A percentile compares a stretch with the other conserved stretches of the same genome.
Evolutionary conservation across 2,797 vertebrate genomes (phyloP).

Genomic region (Aulostomus chinensis): DNA sequence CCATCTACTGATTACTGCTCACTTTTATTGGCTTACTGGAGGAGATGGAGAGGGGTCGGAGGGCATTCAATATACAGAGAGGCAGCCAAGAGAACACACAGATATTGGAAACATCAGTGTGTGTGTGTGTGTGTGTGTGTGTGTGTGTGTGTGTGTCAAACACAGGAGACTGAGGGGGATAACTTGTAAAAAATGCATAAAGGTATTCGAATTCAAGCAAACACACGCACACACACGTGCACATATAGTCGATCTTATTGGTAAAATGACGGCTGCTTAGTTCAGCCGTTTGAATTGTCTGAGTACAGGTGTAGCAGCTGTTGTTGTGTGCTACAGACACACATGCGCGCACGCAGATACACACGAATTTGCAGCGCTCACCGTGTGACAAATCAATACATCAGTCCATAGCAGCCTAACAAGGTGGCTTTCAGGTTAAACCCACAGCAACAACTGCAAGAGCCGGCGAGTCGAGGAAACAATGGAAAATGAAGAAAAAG

Average conservation of each 20-base stretch:
- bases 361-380: slow-evolving; percentile 27
- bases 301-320: slow-evolving; percentile 15
- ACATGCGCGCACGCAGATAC: neutral
- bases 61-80: slow-evolving; percentile 47
- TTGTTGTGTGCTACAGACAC: slow-evolving; percentile 11
- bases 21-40: slow-evolving; percentile 66
- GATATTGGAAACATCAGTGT: neutral
- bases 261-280: slow-evolving; percentile 9
- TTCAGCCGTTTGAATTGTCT: slow-evolving; percentile 24
- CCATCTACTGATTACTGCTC: slow-evolving; percentile 74
- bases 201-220: slow-evolving; percentile 11
- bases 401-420: slow-evolving; percentile 61
- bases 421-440: slow-evolving; percentile 61
- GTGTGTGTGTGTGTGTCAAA: slow-evolving; percentile 6
- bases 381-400: slow-evolving; percentile 56
- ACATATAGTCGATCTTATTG: neutral
- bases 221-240: slow-evolving; percentile 5
- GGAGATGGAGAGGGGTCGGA: slow-evolving; percentile 57
- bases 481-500: slow-evolving; percentile 23
- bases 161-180: slow-evolving; percentile 27
- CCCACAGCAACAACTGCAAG: slow-evolving; percentile 39
- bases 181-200: slow-evolving; percentile 7
- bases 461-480: slow-evolving; percentile 31
- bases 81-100: slow-evolving; percentile 13
- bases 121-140: slow-evolving; percentile 7